Percentiles rank a stretch among this genome's conserved stretches.
Conservation (phyloP, 1,140 invertebrate genomes). For the Psix sp. region DNA sequence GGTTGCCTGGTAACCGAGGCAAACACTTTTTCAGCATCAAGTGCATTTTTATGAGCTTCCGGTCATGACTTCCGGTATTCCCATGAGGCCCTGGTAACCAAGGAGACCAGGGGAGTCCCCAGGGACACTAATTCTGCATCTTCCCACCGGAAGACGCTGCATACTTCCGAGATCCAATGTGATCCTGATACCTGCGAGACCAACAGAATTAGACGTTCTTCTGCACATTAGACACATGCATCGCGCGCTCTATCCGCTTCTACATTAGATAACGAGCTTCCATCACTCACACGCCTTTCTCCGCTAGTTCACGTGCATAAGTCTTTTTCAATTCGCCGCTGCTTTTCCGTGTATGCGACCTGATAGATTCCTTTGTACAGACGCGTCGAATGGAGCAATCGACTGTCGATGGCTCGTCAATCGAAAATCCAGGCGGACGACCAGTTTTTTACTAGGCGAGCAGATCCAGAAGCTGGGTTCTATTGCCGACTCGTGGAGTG, state of each 20-base stretch:
- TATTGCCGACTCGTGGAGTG: conserved; percentile 11
- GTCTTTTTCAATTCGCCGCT: no score
- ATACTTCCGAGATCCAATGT: conserved; percentile 56
- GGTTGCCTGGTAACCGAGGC: conserved; percentile 58
- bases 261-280: conserved; percentile 42
- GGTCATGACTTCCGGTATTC: conserved; percentile 36
- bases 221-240: conserved; percentile 36
- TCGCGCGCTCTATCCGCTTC: not conserved
- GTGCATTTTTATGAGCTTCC: conserved; percentile 50
- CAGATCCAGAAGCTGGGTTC: conserved; percentile 66
- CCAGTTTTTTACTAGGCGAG: conserved; percentile 75
- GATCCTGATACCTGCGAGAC: conserved; percentile 64
- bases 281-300: not conserved
- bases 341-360: no score
- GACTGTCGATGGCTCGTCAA: conserved; percentile 76
- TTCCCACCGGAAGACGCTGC: conserved; percentile 21
- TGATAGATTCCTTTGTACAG: no score
- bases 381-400: no score
- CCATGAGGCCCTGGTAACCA: conserved; percentile 64
- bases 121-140: conserved; percentile 59
- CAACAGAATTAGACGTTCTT: conserved; percentile 57
- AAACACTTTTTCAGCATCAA: conserved; percentile 64
- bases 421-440: conserved; percentile 76
- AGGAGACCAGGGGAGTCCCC: conserved; percentile 67
- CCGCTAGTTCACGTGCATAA: not conserved